Evolutionary conservation across 2,888 invertebrate genomes (phyloP).

Genomic region (Synergus itoensis): DNA sequence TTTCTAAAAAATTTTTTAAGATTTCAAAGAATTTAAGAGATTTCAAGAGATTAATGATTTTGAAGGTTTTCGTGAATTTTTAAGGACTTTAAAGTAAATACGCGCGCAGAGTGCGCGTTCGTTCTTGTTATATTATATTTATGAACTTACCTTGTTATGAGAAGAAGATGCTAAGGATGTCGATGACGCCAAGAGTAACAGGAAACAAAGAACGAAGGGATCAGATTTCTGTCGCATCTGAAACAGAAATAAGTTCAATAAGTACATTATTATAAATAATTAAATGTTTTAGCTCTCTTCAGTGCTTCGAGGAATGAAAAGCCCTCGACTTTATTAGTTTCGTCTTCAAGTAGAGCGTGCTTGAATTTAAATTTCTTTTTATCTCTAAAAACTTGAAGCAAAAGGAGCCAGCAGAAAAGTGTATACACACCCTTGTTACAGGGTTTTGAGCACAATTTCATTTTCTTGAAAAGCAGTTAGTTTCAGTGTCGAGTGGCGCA

Average conservation of each 20-base stretch:
- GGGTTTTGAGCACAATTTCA: slow-evolving; percentile 37
- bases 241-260: slow-evolving; percentile 51
- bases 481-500: slow-evolving; percentile 19
- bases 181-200: slow-evolving; percentile 62
- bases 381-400: not conserved
- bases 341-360: not conserved
- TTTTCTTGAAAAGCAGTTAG: slow-evolving; percentile 36
- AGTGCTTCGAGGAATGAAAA: not conserved
- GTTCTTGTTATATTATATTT: too few relatives aligned
- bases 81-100: too few relatives aligned
- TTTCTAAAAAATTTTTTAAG: too few relatives aligned
- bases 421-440: slow-evolving; percentile 26
- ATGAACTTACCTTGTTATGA: slow-evolving; percentile 64
- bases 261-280: slow-evolving; percentile 8
- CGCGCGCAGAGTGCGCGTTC: too few relatives aligned
- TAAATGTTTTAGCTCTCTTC: not conserved
- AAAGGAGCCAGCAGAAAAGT: slow-evolving; percentile 27
- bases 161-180: slow-evolving; percentile 55
- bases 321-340: not conserved
- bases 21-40: too few relatives aligned
- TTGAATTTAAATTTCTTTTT: slow-evolving; percentile 7
- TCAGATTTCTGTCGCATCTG: slow-evolving; percentile 67
- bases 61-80: too few relatives aligned
- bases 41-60: too few relatives aligned
- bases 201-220: slow-evolving; percentile 54